A percentile compares a stretch with the other conserved stretches of the same genome.
Evolutionary conservation across 2,797 vertebrate genomes (phyloP).

Genomic region (Gambusia yucatana): DNA sequence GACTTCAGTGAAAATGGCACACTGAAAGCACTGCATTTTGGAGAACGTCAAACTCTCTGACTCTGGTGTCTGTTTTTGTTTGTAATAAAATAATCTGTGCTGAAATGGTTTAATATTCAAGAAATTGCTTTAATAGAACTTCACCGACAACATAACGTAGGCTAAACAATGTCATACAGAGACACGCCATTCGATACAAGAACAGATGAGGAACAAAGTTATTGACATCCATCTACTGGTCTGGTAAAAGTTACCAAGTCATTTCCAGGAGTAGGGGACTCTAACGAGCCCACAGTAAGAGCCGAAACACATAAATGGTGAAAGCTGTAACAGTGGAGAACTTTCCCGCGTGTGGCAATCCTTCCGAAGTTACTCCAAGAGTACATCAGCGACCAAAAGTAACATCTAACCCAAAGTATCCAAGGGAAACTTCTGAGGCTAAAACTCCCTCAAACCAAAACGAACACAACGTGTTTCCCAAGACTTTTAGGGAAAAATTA

Average conservation of each 20-base stretch:
- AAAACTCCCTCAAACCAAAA: background rate
- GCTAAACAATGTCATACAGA: background rate
- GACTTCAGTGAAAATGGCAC: background rate
- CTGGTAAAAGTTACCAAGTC: background rate
- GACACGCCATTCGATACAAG: background rate
- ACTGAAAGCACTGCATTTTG: constrained; percentile 19
- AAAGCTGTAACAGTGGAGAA: background rate
- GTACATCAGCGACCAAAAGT: background rate
- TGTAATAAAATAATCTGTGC: background rate
- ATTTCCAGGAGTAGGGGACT: background rate
- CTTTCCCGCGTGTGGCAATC: background rate
- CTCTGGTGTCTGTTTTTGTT: constrained; percentile 2
- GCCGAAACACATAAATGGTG: background rate
- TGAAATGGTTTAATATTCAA: background rate
- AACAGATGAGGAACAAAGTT: background rate
- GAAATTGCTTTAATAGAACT: background rate
- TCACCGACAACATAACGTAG: background rate
- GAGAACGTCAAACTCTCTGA: constrained; percentile 9
- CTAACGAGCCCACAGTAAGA: background rate
- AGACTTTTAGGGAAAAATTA: background rate
- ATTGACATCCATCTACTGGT: background rate
- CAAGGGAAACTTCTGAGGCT: background rate
- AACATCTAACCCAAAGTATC: background rate
- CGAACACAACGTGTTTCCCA: background rate
- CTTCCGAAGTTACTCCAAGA: background rate